Evolutionary conservation across 2,113 vertebrate genomes (phyloP), one percentile per base, ranked within the genome.

Genomic region (Entomyzon cyanotis): DNA sequence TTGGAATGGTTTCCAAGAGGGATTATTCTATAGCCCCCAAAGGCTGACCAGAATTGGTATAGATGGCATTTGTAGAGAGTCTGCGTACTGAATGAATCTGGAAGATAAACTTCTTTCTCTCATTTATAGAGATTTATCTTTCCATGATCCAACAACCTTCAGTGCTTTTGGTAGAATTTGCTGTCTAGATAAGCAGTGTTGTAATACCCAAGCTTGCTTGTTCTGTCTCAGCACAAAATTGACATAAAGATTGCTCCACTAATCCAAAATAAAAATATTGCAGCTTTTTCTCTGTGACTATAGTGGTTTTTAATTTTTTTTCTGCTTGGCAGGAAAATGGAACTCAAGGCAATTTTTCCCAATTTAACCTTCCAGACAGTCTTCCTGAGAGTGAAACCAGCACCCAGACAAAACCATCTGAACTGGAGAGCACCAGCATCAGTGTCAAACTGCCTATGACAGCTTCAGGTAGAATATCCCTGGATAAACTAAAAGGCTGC

Each of bases 401-500:
- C 97, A 85, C 81, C 9, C 97, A 98, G 87, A 95, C 95, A 84
- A 97, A 97, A 92, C 97, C 98, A 77, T 49, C 96, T 39, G 97
- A 99, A 76, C 21, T 67, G 65, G 94, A 98, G 98, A 92, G 96
- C 94, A 77, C 96, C 84, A 69, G 90, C 93, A 47, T 73, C 0
- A 15, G 96, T 31, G 97, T 98, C 84, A 98, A 97, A 68, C 91
- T 99, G 70, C 99, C 99, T 77, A 98, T 99, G 98, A 98, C 98
- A 58, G 98, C 98, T 16, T 76, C 97, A 98, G 99, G 99, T 99
- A 98, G 62, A 82, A 31, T 58, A 53, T 64, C 44, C 49, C 16
- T 56, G 47, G 65, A 12, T 11, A 16, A n/a, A 41, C 27, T 46
- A 39, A 59, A 41, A 58, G 35, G 20, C n/a, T 85, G 67, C 47